Base-by-base conservation (phyloP, 2,888 invertebrate genomes). In the Lamellibrachia columna region DNA sequence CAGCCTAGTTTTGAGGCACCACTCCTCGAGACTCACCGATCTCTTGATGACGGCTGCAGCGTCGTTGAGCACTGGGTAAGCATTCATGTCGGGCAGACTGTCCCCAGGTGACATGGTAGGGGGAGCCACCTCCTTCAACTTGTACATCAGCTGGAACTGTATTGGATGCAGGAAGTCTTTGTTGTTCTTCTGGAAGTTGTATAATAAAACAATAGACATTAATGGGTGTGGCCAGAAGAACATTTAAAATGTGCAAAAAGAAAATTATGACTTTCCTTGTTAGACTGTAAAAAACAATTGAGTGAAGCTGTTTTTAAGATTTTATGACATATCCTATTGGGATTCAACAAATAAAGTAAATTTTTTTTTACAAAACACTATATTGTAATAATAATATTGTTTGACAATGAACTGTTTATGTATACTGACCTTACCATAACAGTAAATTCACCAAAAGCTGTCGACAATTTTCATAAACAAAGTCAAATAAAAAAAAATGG, bases 61-160 rank as follows among this genome's bases (percentile, higher is more conserved):
- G 94, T 98, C 98, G 96, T 99, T 98, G 92, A 99, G 97, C 91
- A 99, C 98, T 0, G 99, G 99, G 95, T 98, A 98, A 94, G 98
- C 97, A 94, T 98, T 98, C 91, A 98, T 98, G 94, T 97, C 97
- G 0, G 98, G 98, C 7, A 98, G 96, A 9, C 94, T 93, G 22
- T 93, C 92, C 0, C 94, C 94, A 7, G 94, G 94, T 58, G 52
- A 91, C 92, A 95, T 94, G 90, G 94, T 93, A 4, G 94, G 94
- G 9, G 93, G 94, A 0, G 94, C 92, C 95, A 40, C 97, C 97
- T 94, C 94, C 9, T 98, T 97, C 92, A 99, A 97, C 7, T 98
- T 98, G 96, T 99, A 99, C 92, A 98, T 98, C 28, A 99, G 97
- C 95, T 98, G 98, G 96, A 99, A 98, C 93, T 95, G 95, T 75